Conservation (phyloP, 2,113 vertebrate species). For the Chitala chitala region DNA sequence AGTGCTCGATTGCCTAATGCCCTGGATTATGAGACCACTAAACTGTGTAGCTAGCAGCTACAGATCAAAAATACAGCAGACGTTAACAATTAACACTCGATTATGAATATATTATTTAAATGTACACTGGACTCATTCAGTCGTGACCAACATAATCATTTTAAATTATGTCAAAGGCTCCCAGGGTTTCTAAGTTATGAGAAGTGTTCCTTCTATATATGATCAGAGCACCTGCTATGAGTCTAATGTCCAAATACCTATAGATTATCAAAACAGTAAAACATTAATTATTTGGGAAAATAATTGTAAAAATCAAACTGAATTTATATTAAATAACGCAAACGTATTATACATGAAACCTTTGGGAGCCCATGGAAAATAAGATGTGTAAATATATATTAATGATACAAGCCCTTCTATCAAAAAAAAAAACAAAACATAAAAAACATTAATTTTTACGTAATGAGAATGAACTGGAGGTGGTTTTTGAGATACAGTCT, state of each 20-base stretch:
- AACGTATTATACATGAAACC: not conserved
- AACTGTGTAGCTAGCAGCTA: constrained; percentile 90
- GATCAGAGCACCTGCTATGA: not conserved
- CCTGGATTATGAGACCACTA: constrained; percentile 90
- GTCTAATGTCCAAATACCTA: constrained; percentile 3
- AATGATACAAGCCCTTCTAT: constrained; percentile 43
- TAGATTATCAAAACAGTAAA: constrained; percentile 1
- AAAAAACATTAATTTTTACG: constrained; percentile 59
- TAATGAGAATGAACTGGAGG: constrained; percentile 73
- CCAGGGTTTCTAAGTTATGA: not conserved
- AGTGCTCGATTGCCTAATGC: constrained; percentile 86
- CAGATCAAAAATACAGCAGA: constrained; percentile 45
- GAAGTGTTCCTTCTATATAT: not conserved
- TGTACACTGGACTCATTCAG: not conserved
- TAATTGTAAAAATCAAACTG: not conserved
- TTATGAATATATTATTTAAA: constrained; percentile 17
- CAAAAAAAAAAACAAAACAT: constrained; percentile 45
- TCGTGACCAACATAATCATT: constrained; percentile 7
- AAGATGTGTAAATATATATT: constrained; percentile 35
- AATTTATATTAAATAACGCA: constrained; percentile 2
- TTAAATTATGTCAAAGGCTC: not conserved
- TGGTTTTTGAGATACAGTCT: constrained; percentile 78
- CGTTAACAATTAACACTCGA: not conserved
- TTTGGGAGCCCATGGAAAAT: constrained; percentile 6
- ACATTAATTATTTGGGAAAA: constrained; percentile 6